Evolutionary conservation across 2,113 vertebrate species (phyloP).

Genomic region (Bungarus multicinctus): DNA sequence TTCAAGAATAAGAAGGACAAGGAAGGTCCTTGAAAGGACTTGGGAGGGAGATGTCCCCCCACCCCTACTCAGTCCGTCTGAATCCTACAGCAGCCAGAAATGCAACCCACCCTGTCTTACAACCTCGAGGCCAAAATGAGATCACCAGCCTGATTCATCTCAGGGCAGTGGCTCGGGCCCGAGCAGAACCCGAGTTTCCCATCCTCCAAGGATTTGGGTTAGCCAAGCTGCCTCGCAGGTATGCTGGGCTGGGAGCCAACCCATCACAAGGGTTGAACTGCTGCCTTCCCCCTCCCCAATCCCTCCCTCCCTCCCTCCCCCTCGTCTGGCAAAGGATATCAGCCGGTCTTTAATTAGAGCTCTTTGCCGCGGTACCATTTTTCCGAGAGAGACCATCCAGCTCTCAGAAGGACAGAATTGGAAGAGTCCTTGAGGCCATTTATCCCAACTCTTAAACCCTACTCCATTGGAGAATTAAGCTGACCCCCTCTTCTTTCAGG

Average conservation of each 20-base stretch:
- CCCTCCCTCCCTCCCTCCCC: neutral
- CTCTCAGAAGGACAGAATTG: neutral
- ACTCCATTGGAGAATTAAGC: no score
- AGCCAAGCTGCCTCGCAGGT: neutral
- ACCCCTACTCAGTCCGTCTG: fast-evolving
- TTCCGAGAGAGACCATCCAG: neutral
- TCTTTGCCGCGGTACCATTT: neutral
- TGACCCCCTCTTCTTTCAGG: neutral
- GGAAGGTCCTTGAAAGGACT: neutral
- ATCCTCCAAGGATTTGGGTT: neutral
- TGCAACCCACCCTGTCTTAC: neutral
- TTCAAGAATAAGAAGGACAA: neutral
- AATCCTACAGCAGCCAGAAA: neutral
- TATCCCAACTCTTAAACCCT: no score
- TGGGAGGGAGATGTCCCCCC: fast-evolving
- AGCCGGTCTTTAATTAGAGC: neutral
- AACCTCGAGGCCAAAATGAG: neutral
- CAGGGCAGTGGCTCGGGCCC: neutral
- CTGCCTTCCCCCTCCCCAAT: neutral
- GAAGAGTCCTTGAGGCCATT: neutral
- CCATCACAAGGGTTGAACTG: neutral
- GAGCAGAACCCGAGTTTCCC: neutral
- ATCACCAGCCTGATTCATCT: neutral
- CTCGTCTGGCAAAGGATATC: neutral
- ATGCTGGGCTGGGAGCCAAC: neutral